Base-by-base conservation (phyloP, 2,888 invertebrate species). In the Leptopilina drosophilae region DNA sequence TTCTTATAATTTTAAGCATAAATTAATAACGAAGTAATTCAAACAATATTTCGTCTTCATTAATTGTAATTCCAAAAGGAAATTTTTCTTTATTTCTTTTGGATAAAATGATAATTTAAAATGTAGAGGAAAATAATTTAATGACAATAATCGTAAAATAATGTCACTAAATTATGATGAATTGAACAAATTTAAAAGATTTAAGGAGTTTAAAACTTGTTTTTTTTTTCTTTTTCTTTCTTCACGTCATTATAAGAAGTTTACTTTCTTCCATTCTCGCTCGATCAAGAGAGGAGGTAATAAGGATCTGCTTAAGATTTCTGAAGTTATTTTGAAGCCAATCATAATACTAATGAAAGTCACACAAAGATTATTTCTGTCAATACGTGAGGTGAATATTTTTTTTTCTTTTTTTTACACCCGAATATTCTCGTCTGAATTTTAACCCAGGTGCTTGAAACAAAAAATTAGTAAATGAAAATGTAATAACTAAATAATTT, bases 221-320 rank as follows among this genome's bases (percentile, higher is more conserved):
- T 6, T 42, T 40, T 33, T 42, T 12, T 46, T 46, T 66, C 42
- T 40, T 46, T 8, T 11, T 66, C 15, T 46, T n/a, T 8, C 42
- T n/a, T 8, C 66, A 42, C 20, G n/a, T 15, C 15, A 66, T 66
- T 66, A 42, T 42, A 46, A 66, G 15, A 66, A 66, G 66, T 46
- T 66, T 42, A 66, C 66, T 66, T 66, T 66, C 66, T 42, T 66
- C 42, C 66, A 20, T 66, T 66, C 66, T 66, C 42, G 20, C 11
- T 49, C 49, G 49, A 49, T 49, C 49, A 49, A 6, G 42, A 42
- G 42, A 42, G 42, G 33, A 42, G 42, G 42, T 42, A 42, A 42
- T 42, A 42, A 42, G 42, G 6, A 59, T 59, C 15, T n/a, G 59
- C 15, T 62, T 62, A 9, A 62, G n/a, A 62, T 62, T 62, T 62